These are phyloP conservation scores for Monoplex corrugatus DNA, from an alignment of 2,888 invertebrate species.

Conservation along the genomic window DNA sequence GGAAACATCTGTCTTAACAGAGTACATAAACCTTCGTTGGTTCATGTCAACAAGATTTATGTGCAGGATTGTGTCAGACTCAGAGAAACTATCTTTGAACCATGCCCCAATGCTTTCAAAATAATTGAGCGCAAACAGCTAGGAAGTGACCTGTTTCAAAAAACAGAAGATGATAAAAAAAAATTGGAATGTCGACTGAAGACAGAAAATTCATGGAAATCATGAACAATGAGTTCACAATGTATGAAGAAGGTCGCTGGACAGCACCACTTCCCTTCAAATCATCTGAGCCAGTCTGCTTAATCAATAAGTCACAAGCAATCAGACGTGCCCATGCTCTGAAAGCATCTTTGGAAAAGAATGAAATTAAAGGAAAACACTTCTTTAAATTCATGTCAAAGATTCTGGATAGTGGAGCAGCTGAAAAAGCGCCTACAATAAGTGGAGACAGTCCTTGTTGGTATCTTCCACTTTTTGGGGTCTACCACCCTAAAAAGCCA, in stretches of 20 bases:
- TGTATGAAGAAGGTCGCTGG: background rate
- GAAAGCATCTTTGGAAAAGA: constrained; percentile 37
- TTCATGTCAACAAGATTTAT: background rate
- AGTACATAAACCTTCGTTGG: background rate
- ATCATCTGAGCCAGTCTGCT: constrained; percentile 22
- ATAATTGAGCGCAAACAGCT: background rate
- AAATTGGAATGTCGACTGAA: background rate
- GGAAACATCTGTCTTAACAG: background rate
- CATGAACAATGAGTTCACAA: background rate
- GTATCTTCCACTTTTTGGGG: constrained; percentile 59
- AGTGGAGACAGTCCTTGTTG: constrained; percentile 42
- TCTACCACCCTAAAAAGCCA: constrained; percentile 59
- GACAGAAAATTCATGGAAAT: background rate
- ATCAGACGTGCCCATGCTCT: constrained; percentile 47
- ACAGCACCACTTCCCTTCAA: constrained; percentile 53
- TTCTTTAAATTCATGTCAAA: constrained; percentile 51
- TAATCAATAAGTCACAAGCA: constrained; percentile 54
- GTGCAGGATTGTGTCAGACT: background rate
- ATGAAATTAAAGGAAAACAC: constrained; percentile 40
- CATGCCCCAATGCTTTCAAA: too few species aligned
- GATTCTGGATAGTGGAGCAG: constrained; percentile 51
- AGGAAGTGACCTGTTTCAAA: background rate
- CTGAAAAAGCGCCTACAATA: constrained; percentile 57
- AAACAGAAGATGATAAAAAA: background rate
- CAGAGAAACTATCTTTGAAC: background rate